Conservation (phyloP, 2,888 invertebrate genomes). For the Caenorhabditis drosophilae region DNA sequence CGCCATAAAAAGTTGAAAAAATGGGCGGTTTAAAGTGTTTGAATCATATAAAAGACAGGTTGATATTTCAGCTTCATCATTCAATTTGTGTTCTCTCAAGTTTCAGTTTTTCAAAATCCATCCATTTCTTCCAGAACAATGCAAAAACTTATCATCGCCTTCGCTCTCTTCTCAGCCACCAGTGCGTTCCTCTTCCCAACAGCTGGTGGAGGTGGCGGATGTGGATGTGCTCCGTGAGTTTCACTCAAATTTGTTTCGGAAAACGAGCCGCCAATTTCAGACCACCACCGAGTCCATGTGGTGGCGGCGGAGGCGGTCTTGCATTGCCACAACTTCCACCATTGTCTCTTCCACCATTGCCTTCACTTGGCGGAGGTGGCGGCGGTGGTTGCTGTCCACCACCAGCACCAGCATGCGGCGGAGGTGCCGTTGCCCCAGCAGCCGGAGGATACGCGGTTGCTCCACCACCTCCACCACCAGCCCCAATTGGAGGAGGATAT, state of each 20-base stretch:
- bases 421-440: constrained; percentile 31
- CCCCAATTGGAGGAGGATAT: constrained; percentile 16
- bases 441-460: constrained; percentile 20
- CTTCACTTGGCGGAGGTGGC: constrained; percentile 41
- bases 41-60: too few species aligned
- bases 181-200: constrained; percentile 35
- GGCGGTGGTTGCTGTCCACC: constrained; percentile 34
- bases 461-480: constrained; percentile 7
- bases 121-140: too few species aligned
- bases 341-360: constrained; percentile 28
- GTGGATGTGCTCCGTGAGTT: constrained; percentile 28
- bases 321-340: constrained; percentile 43
- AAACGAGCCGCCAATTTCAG: too few species aligned
- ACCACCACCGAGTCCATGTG: constrained; percentile 3
- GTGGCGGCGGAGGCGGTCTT: constrained; percentile 18
- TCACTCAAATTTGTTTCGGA: too few species aligned
- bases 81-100: background rate
- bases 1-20: too few species aligned
- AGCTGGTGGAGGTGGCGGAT: constrained; percentile 33
- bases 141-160: constrained; percentile 39
- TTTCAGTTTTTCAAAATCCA: background rate
- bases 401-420: constrained; percentile 39
- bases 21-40: background rate
- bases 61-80: too few species aligned
- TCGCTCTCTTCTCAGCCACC: constrained; percentile 31